Base-by-base conservation (phyloP, 1,140 invertebrate genomes). In the Psilanteris sp. region DNA sequence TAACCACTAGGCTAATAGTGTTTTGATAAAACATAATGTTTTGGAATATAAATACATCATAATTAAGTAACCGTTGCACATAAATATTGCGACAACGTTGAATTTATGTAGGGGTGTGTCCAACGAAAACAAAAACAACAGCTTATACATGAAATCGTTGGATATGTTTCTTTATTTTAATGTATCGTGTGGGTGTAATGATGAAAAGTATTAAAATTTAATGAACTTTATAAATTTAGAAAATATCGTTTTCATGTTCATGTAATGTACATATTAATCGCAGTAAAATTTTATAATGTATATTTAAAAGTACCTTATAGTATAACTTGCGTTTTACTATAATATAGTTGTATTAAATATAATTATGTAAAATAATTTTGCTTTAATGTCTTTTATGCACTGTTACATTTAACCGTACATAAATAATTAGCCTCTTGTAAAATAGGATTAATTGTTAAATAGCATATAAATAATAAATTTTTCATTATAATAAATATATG, bases 381-480 rank as follows among this genome's bases (percentile, higher is more conserved):
- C 61, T 74, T 74, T 32, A 46, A 74, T 62, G 71, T 74, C 62
- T 67, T 74, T 74, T 74, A 61, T 54, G 71, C 61, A 74, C 62
- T 67, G 71, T 74, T 74, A 74, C 54, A 74, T 46, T 74, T 74
- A 74, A 67, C 46, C 71, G 46, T 59, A 66, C 46, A 48, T 41
- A 14, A 55, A 22, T 50, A 67, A 67, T 44, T 74, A 74, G 44
- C 34, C 16, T 67, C 71, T 74, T 74, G 71, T 74, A 74, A 74
- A 61, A 74, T 74, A 74, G 71, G 52, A 61, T 20, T 67, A 67
- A 67, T 74, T 67, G 70, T 74, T 74, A 74, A 74, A 34, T 74
- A 74, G 70, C 36, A 31, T 59, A 59, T 18, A 44, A 74, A 74
- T 68, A 70, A 61, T 74, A 74, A 74, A 74, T 74, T 74, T 74